These are phyloP conservation scores for Phorcus lineatus DNA, from an alignment of 2,888 invertebrate species.

Conservation along the genomic window DNA sequence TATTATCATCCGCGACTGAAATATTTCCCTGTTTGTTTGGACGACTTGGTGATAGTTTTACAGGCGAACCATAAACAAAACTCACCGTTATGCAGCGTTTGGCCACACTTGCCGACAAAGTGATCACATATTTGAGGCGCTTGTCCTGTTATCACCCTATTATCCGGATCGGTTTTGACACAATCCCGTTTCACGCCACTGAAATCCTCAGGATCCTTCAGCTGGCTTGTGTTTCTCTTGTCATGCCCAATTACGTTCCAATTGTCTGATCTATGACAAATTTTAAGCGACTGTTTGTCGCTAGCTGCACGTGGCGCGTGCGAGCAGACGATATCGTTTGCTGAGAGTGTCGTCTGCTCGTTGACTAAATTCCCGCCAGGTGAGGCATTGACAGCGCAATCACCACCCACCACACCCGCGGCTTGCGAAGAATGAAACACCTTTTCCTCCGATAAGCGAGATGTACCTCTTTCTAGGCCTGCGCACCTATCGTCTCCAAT, in stretches of 20 bases:
- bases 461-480: background rate
- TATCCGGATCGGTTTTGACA: background rate
- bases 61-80: background rate
- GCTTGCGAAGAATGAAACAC: conserved; percentile 1
- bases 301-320: conserved; percentile 4
- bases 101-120: background rate
- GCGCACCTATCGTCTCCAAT: conserved; percentile 19
- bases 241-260: background rate
- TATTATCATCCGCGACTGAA: background rate
- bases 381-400: background rate
- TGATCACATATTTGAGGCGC: background rate
- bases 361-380: background rate
- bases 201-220: background rate
- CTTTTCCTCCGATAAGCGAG: conserved; percentile 5
- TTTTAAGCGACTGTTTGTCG: background rate
- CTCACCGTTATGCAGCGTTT: conserved; percentile 3
- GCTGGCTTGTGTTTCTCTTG: background rate
- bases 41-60: background rate
- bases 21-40: conserved; percentile 3
- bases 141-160: background rate
- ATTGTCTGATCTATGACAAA: conserved; percentile 12
- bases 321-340: background rate
- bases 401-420: background rate
- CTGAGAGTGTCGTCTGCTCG: background rate
- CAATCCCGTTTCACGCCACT: background rate